Conservation (phyloP, 2,113 vertebrate genomes). For the Mobula birostris region DNA sequence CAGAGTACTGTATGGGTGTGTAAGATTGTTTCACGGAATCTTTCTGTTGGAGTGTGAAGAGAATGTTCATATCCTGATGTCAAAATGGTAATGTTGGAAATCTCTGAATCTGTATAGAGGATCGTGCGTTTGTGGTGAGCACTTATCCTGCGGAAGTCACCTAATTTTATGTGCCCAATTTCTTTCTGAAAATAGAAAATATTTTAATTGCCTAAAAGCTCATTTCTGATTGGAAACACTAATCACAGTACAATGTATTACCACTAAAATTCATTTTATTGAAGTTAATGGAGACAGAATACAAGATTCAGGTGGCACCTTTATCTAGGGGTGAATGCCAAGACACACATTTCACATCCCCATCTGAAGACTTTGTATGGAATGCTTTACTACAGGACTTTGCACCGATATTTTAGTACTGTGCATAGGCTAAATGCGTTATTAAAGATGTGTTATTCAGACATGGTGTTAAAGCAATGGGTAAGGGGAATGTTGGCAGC, state of each 20-base stretch:
- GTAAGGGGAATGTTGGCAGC: not conserved
- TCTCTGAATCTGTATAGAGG: no score
- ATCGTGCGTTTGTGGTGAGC: not conserved
- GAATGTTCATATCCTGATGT: no score
- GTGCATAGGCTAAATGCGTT: not conserved
- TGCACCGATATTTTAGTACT: not conserved
- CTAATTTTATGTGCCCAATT: not conserved
- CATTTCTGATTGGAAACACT: no score
- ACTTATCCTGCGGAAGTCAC: not conserved
- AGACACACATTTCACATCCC: not conserved
- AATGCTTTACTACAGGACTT: not conserved
- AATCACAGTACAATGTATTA: no score
- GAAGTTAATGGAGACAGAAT: no score
- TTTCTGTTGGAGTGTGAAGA: no score
- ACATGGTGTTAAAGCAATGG: not conserved
- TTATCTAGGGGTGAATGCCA: not conserved
- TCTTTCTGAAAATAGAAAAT: not conserved
- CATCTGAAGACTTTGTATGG: not conserved
- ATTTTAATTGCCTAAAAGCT: no score
- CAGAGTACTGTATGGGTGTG: not conserved
- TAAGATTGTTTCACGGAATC: no score
- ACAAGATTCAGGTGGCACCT: no score
- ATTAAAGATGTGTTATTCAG: not conserved
- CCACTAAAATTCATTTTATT: no score
- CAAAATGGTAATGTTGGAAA: no score